Evolutionary conservation across 2,113 vertebrate species (phyloP).

Genomic region (Cathartes aura): DNA sequence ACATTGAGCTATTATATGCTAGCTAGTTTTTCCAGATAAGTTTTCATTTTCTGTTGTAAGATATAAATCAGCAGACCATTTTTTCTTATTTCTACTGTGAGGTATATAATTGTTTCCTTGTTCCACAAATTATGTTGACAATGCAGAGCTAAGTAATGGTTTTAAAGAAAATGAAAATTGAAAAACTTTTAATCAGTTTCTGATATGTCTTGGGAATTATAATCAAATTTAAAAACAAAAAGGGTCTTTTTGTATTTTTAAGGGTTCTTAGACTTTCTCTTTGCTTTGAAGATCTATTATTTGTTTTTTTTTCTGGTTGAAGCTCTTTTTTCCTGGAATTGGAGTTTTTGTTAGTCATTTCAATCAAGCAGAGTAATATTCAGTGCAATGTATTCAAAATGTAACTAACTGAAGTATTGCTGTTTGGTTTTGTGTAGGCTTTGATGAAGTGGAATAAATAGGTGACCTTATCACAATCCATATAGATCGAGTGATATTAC

Average conservation of each 20-base stretch:
- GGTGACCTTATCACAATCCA: background rate
- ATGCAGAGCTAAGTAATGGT: background rate
- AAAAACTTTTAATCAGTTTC: background rate
- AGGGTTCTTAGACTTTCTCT: background rate
- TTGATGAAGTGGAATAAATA: background rate
- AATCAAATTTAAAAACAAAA: background rate
- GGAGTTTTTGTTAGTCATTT: background rate
- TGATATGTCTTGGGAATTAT: background rate
- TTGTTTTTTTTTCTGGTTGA: background rate
- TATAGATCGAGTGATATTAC: background rate
- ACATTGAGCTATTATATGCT: background rate
- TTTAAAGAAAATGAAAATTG: background rate
- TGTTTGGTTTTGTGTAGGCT: background rate
- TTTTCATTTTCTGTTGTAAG: background rate
- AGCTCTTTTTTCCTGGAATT: background rate
- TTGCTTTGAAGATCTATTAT: background rate
- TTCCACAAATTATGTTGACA: background rate
- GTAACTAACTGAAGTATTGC: background rate
- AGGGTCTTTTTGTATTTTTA: background rate
- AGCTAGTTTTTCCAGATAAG: background rate
- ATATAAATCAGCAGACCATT: background rate
- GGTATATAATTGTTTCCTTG: background rate
- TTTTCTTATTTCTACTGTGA: background rate
- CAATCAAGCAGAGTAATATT: background rate
- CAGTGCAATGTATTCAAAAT: background rate